Percentiles rank a stretch among this genome's conserved stretches.
phyloP scores from a whole-genome alignment of 2,797 vertebrate genomes.

The Trachops cirrhosus region DNA sequence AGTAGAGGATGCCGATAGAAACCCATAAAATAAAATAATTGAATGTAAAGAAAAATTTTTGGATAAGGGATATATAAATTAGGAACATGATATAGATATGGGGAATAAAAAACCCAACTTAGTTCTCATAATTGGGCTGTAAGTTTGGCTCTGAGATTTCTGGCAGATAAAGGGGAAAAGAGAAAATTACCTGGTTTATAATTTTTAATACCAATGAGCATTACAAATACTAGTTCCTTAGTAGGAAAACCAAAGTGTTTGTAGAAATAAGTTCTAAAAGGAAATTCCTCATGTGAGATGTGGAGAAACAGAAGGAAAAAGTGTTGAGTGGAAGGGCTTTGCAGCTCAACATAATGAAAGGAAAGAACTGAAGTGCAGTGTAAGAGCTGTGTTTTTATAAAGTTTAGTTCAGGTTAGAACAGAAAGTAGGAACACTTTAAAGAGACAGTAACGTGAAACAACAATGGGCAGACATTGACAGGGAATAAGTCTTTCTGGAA shows the following conservation, averaged over 20 bases:
- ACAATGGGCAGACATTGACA: neutral
- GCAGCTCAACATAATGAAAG: neutral
- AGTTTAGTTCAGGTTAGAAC: neutral
- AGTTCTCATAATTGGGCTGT: neutral
- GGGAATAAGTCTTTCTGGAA: slow-evolving; percentile 15
- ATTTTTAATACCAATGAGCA: neutral
- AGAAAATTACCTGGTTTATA: neutral
- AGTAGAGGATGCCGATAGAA: neutral
- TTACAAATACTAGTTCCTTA: neutral
- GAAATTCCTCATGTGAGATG: neutral
- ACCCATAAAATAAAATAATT: neutral
- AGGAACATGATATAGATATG: neutral
- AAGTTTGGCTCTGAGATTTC: slow-evolving; percentile 19
- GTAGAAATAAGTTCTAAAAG: neutral
- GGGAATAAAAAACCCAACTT: neutral
- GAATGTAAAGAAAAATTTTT: neutral
- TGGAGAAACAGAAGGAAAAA: neutral
- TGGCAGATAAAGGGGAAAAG: neutral
- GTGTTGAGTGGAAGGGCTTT: neutral
- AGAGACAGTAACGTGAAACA: neutral
- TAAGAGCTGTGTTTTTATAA: neutral
- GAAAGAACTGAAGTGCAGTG: neutral
- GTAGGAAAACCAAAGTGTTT: neutral
- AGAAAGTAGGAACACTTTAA: neutral
- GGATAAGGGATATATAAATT: neutral